Evolutionary conservation across 2,113 vertebrate genomes (phyloP).

Genomic region (Cynocephalus volans): DNA sequence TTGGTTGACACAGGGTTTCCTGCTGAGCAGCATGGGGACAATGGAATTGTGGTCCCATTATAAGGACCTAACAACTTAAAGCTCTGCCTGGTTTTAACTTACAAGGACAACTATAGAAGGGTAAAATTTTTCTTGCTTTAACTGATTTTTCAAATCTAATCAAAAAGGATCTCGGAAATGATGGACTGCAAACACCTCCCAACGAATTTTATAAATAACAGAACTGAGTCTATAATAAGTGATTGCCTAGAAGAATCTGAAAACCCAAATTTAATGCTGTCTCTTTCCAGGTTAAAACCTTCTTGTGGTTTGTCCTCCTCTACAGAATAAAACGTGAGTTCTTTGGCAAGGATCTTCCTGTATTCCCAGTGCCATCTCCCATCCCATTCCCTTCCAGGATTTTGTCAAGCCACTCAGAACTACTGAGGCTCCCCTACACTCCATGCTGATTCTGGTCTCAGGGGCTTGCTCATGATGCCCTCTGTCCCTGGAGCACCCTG

Average conservation of each 20-base stretch:
- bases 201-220: not conserved
- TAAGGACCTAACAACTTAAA: not conserved
- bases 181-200: not conserved
- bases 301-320: not conserved
- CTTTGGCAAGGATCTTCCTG: not conserved
- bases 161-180: not conserved
- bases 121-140: slow-evolving; percentile 12
- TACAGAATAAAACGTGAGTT: not conserved
- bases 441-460: too few species aligned
- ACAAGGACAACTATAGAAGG: not conserved
- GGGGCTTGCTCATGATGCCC: not conserved
- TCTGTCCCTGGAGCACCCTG: not conserved
- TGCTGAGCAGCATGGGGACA: not conserved
- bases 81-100: not conserved
- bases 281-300: not conserved
- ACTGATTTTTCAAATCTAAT: not conserved
- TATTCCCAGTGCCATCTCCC: too few species aligned
- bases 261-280: not conserved
- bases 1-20: not conserved
- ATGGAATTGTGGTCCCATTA: not conserved
- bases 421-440: not conserved
- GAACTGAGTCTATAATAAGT: not conserved
- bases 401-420: not conserved
- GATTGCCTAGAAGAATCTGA: not conserved
- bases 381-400: not conserved